Percentiles rank a stretch among this genome's conserved stretches.
Evolutionary conservation across 2,888 invertebrate genomes (phyloP).

Genomic region (Drosophila affinis): DNA sequence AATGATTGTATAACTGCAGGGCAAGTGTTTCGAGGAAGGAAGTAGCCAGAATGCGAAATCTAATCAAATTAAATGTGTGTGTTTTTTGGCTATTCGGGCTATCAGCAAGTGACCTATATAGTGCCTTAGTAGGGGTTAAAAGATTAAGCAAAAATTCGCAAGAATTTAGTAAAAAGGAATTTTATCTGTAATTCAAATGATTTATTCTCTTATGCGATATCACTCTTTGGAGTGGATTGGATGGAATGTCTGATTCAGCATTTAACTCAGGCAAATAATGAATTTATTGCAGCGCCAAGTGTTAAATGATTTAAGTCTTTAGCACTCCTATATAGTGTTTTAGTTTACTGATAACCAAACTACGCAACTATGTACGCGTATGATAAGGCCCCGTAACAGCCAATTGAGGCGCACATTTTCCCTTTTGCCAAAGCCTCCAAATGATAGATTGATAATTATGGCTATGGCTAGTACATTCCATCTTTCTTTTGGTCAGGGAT

Average conservation of each 20-base stretch:
- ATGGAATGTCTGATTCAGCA: background rate
- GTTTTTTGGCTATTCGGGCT: background rate
- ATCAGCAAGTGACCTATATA: slow-evolving; percentile 26
- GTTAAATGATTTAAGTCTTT: slow-evolving; percentile 5
- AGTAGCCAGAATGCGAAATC: background rate
- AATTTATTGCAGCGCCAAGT: slow-evolving; percentile 5
- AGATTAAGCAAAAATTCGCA: background rate
- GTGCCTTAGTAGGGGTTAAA: background rate
- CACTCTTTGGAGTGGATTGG: too few species aligned
- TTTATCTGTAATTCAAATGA: background rate
- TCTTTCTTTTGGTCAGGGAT: background rate
- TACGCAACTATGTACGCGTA: slow-evolving; percentile 6
- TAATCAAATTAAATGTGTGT: slow-evolving; percentile 5
- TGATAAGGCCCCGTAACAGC: slow-evolving; percentile 43
- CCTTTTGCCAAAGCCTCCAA: slow-evolving; percentile 4
- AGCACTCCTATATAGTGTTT: slow-evolving; percentile 17
- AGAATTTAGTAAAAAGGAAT: background rate
- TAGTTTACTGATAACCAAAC: slow-evolving; percentile 46
- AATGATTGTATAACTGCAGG: background rate
- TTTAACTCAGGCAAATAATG: background rate
- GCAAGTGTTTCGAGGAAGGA: background rate
- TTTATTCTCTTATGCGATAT: too few species aligned
- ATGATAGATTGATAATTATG: background rate
- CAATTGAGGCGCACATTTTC: slow-evolving; percentile 19
- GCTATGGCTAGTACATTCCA: background rate